Evolutionary conservation across 2,888 invertebrate genomes (phyloP), one percentile per base, ranked within the genome.

Genomic region (Cryptosula pallasiana): DNA sequence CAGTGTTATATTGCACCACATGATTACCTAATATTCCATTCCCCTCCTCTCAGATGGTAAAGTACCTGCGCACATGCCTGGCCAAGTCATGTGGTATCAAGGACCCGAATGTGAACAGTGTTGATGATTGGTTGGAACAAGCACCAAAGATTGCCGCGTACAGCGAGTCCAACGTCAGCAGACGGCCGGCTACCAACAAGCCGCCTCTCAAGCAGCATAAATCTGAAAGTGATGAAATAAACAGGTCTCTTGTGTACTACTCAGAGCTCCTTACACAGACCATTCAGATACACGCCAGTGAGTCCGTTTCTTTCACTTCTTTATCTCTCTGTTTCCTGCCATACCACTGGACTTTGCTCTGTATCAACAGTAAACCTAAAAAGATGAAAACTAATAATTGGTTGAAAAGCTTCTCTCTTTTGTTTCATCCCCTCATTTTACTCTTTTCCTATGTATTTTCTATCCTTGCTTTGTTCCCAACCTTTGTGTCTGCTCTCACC

Each of bases 21-120:
- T 9, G 45, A 45, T 45, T 13, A 20, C 45, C 20, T 13, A 45
- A 20, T 45, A 45, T 9, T 13, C 45, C 45, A 45, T 45, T 45
- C 9, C 20, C 45, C 45, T 32, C 34, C 9, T 82, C 84, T n/a
- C 79, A 91, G 91, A 89, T 92, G 71, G 86, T 94, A 27, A 88
- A 90, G 27, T 95, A 93, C 84, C 86, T 93, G 76, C 88, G 94
- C 3, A 87, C 92, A 82, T 94, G 94, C 78, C 86, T 95, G 69
- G 90, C 91, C 80, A 86, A 87, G 80, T 87, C 87, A 79, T 87
- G 89, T 35, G 87, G 88, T 27, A 32, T 63, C 63, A 63, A 27
- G 2, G 5, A 2, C 2, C 63, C 63, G 13, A 27, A 63, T 32
- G 27, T 32, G 29, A 63, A 27, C 29, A 27, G 16, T 2, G 3